phyloP scores from a whole-genome alignment of 2,888 invertebrate species.

The Dicycla oo region DNA sequence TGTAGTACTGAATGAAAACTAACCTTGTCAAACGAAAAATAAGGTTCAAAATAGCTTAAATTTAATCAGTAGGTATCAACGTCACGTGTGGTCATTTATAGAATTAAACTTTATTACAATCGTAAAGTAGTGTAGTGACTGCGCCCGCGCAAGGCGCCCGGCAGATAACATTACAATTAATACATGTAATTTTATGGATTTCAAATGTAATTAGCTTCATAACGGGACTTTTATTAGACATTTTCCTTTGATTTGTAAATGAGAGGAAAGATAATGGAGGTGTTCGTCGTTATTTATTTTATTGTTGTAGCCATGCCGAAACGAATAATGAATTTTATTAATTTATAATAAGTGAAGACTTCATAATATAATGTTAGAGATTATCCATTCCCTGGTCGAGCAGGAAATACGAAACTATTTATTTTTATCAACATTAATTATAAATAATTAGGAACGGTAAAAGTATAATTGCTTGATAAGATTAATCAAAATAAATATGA shows the following conservation, averaged over 20 bases:
- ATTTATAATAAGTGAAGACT: neutral
- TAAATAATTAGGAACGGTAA: too few relatives aligned
- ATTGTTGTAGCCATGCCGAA: neutral
- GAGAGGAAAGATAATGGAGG: neutral
- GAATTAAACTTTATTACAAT: constrained; percentile 64
- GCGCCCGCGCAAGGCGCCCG: constrained; percentile 36
- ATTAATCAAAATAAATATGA: too few relatives aligned
- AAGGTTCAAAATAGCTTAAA: constrained; percentile 23
- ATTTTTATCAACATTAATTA: too few relatives aligned
- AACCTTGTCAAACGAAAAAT: neutral
- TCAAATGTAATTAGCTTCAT: constrained; percentile 34
- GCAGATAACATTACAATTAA: constrained; percentile 45
- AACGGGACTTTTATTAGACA: constrained; percentile 24
- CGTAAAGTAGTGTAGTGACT: constrained; percentile 55
- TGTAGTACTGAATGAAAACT: neutral
- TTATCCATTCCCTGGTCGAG: neutral
- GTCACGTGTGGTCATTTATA: constrained; percentile 57
- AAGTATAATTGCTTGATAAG: too few relatives aligned
- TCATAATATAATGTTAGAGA: too few relatives aligned
- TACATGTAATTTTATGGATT: constrained; percentile 47
- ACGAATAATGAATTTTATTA: too few relatives aligned
- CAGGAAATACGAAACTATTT: neutral
- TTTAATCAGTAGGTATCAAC: constrained; percentile 13
- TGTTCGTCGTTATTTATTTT: constrained; percentile 4
- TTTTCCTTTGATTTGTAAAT: constrained; percentile 40